Conservation (phyloP, 2,113 vertebrate species). For the Philantomba maxwellii region DNA sequence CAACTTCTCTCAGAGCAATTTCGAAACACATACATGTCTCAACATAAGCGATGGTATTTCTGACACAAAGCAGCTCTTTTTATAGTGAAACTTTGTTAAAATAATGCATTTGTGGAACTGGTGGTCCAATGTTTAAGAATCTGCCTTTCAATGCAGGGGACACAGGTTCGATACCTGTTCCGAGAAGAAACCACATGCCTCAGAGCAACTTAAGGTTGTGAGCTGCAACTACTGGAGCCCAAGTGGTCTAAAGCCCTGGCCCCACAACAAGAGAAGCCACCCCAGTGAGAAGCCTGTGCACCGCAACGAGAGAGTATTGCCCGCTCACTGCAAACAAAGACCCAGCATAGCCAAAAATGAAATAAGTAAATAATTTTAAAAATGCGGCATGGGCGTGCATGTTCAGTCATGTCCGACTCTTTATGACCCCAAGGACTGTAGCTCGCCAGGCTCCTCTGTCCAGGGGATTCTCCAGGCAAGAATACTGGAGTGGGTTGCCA, state of each 20-base stretch:
- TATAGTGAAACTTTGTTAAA: background rate
- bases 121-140: background rate
- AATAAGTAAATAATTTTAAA: background rate
- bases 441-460: background rate
- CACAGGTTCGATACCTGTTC: background rate
- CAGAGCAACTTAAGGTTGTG: background rate
- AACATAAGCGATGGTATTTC: background rate
- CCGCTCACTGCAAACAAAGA: background rate
- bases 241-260: background rate
- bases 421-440: background rate
- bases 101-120: background rate
- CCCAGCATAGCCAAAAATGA: background rate
- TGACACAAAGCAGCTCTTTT: background rate
- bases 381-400: accelerated
- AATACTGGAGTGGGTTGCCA: background rate
- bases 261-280: background rate
- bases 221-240: background rate
- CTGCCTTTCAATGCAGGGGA: background rate
- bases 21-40: background rate
- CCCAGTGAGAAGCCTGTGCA: background rate
- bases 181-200: background rate
- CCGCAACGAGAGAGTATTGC: accelerated
- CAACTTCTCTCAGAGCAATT: background rate
- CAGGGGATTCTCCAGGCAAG: background rate
- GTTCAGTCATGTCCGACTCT: background rate